phyloP scores from a whole-genome alignment of 2,113 vertebrate genomes.

The Lampris incognitus region DNA sequence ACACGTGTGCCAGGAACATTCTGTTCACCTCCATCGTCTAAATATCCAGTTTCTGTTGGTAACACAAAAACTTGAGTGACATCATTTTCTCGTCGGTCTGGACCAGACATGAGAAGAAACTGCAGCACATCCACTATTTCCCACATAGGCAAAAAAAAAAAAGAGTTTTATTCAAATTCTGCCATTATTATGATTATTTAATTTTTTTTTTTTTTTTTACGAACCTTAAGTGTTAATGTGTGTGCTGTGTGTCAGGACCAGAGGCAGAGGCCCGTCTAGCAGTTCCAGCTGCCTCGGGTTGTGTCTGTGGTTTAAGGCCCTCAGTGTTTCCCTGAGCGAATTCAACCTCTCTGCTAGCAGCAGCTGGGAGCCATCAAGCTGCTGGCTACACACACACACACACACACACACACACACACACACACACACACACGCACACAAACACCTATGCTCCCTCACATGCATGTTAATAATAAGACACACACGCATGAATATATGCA shows the following conservation, averaged over 20 bases:
- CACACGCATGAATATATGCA: not conserved
- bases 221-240: slow-evolving; percentile 70
- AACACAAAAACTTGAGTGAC: slow-evolving; percentile 63
- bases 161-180: slow-evolving; percentile 23
- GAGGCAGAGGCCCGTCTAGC: slow-evolving; percentile 65
- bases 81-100: slow-evolving; percentile 41
- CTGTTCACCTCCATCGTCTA: slow-evolving; percentile 70
- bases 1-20: slow-evolving; percentile 71
- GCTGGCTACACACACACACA: slow-evolving; percentile 40
- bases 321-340: slow-evolving; percentile 69
- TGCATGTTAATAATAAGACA: not conserved
- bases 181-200: slow-evolving; percentile 29
- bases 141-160: not conserved
- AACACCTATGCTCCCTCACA: slow-evolving; percentile 18
- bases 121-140: slow-evolving; percentile 33
- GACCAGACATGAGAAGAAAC: slow-evolving; percentile 46
- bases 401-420: slow-evolving; percentile 4
- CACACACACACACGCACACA: slow-evolving; percentile 34
- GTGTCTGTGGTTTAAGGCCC: slow-evolving; percentile 76
- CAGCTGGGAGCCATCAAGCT: slow-evolving; percentile 79
- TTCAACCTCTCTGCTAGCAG: slow-evolving; percentile 72
- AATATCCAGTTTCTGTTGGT: slow-evolving; percentile 56
- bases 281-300: slow-evolving; percentile 73
- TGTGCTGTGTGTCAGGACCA: slow-evolving; percentile 61
- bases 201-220: slow-evolving; percentile 28